Conservation (phyloP, 1,140 invertebrate genomes). For the Cylas formicarius region DNA sequence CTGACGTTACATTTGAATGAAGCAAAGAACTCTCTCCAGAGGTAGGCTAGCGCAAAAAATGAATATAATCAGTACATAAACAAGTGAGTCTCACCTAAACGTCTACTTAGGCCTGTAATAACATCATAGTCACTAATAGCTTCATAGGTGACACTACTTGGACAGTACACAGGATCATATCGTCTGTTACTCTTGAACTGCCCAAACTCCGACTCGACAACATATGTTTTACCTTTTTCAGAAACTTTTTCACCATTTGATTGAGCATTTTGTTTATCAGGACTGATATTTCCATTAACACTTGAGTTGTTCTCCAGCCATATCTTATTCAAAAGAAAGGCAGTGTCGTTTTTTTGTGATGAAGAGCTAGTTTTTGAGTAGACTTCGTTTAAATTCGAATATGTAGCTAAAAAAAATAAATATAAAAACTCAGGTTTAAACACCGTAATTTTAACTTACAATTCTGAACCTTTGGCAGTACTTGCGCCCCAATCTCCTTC, state of each 20-base stretch:
- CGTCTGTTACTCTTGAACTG: conserved; percentile 31
- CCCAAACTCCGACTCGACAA: conserved; percentile 28
- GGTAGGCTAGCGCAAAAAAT: too few species aligned
- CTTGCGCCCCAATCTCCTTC: conserved; percentile 16
- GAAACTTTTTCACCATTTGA: neutral
- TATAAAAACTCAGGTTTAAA: neutral
- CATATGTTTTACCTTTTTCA: conserved; percentile 13
- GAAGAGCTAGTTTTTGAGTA: conserved; percentile 20
- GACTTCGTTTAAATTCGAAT: conserved; percentile 23
- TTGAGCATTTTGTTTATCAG: conserved; percentile 23
- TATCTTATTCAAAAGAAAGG: conserved; percentile 43
- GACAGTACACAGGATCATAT: conserved; percentile 25
- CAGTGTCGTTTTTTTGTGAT: conserved; percentile 31
- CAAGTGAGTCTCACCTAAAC: conserved; percentile 9
- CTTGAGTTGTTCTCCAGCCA: conserved; percentile 39
- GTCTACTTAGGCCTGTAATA: neutral
- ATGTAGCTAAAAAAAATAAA: conserved; percentile 15
- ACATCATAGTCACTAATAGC: neutral
- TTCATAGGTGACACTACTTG: conserved; percentile 12
- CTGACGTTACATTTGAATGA: too few species aligned
- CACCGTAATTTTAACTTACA: conserved; percentile 2
- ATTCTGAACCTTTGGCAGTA: conserved; percentile 23
- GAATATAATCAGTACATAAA: too few species aligned
- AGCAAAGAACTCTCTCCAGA: too few species aligned
- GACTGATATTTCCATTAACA: conserved; percentile 23